Evolutionary conservation across 2,797 vertebrate species (phyloP).

Genomic region (Sphenopsis melanotis): DNA sequence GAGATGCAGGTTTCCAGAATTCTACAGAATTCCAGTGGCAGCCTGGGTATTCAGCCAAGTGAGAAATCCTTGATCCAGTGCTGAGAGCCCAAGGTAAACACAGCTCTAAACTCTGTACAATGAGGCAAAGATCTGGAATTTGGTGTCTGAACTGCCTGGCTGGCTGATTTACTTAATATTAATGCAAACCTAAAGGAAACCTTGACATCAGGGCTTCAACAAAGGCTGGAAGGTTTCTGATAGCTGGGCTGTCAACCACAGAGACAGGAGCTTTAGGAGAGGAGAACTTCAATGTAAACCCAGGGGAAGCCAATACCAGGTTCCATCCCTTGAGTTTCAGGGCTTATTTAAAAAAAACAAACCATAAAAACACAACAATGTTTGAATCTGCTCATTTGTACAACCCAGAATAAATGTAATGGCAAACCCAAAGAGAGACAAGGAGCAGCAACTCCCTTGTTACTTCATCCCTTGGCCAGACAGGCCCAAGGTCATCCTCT

Average conservation of each 20-base stretch:
- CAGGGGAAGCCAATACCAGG: background rate
- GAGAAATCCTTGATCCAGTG: background rate
- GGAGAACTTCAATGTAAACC: background rate
- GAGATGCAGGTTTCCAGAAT: background rate
- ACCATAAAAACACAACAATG: background rate
- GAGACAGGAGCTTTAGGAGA: background rate
- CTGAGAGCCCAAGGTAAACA: background rate
- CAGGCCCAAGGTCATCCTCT: background rate
- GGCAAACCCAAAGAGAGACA: background rate
- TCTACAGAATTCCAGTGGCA: background rate
- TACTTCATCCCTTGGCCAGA: background rate
- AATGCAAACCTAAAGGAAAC: background rate
- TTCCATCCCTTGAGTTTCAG: background rate
- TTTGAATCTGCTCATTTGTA: background rate
- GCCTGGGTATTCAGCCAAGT: background rate
- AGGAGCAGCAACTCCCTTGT: background rate
- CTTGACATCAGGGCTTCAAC: background rate
- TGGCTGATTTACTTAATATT: background rate
- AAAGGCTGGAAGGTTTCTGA: background rate
- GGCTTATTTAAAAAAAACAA: background rate
- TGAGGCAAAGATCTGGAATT: background rate
- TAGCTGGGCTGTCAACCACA: background rate
- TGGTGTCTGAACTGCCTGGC: background rate
- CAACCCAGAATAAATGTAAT: background rate
- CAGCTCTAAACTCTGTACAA: background rate